Conservation (phyloP, 2,888 invertebrate genomes). For the Rhingia rostrata region DNA sequence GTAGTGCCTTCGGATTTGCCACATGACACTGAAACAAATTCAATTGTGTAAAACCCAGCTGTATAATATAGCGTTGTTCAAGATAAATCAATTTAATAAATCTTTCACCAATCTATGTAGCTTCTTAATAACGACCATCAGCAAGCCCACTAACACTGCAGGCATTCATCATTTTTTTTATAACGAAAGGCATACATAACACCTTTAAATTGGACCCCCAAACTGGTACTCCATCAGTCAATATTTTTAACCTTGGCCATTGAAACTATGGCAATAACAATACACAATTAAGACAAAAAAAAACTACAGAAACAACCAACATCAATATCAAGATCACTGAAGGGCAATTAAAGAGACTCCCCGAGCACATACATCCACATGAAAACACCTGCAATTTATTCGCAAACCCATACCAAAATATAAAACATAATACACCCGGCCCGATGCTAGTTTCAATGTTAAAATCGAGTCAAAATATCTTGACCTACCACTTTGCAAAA, state of each 20-base stretch:
- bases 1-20: not conserved
- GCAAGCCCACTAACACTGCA: slow-evolving; percentile 13
- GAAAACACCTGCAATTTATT: slow-evolving; percentile 55
- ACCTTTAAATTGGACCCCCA: slow-evolving; percentile 65
- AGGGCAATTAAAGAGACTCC: slow-evolving; percentile 68
- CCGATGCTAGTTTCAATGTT: slow-evolving; percentile 57
- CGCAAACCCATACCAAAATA: slow-evolving; percentile 58
- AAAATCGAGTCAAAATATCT: slow-evolving; percentile 70
- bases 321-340: slow-evolving; percentile 73
- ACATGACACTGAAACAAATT: not conserved
- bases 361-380: slow-evolving; percentile 12
- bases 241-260: slow-evolving; percentile 73
- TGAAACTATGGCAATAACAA: slow-evolving; percentile 68
- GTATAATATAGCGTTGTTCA: not conserved
- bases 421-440: slow-evolving; percentile 52
- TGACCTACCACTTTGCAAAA: slow-evolving; percentile 74
- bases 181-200: slow-evolving; percentile 49
- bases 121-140: slow-evolving; percentile 21
- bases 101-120: slow-evolving; percentile 29
- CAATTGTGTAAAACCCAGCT: slow-evolving; percentile 9
- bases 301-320: slow-evolving; percentile 34
- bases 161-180: slow-evolving; percentile 30
- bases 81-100: slow-evolving; percentile 16
- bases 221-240: slow-evolving; percentile 74
- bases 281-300: slow-evolving; percentile 23